Conservation (phyloP, 2,797 vertebrate species). For the Macrochelys suwanniensis region DNA sequence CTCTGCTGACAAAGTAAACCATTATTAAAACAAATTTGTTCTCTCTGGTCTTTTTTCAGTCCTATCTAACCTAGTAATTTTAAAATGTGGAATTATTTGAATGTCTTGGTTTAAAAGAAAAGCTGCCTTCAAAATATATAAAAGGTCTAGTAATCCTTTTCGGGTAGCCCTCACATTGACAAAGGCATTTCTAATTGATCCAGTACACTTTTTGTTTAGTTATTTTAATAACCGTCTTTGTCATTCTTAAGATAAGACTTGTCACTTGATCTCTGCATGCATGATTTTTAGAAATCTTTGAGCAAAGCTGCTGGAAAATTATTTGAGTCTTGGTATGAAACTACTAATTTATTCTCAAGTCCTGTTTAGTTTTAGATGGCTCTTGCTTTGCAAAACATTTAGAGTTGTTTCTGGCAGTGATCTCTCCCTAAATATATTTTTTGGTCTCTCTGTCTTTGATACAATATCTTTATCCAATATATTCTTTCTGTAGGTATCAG, state of each 20-base stretch:
- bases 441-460: neutral
- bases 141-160: neutral
- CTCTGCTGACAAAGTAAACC: neutral
- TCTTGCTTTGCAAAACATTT: slow-evolving; percentile 3
- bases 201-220: neutral
- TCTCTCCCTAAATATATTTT: neutral
- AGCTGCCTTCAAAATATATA: neutral
- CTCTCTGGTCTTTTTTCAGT: neutral
- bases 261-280: neutral
- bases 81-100: neutral
- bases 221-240: neutral
- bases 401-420: neutral
- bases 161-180: neutral
- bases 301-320: neutral
- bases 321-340: neutral
- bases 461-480: neutral
- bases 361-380: neutral
- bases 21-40: neutral
- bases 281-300: neutral
- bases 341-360: neutral
- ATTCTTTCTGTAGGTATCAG: slow-evolving; percentile 89
- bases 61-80: fast-evolving
- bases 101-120: neutral
- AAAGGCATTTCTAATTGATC: neutral
- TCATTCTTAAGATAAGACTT: neutral